A percentile compares a stretch with the other conserved stretches of the same genome.
Conservation (phyloP, 1,140 invertebrate genomes). For the Orussus abietinus region DNA sequence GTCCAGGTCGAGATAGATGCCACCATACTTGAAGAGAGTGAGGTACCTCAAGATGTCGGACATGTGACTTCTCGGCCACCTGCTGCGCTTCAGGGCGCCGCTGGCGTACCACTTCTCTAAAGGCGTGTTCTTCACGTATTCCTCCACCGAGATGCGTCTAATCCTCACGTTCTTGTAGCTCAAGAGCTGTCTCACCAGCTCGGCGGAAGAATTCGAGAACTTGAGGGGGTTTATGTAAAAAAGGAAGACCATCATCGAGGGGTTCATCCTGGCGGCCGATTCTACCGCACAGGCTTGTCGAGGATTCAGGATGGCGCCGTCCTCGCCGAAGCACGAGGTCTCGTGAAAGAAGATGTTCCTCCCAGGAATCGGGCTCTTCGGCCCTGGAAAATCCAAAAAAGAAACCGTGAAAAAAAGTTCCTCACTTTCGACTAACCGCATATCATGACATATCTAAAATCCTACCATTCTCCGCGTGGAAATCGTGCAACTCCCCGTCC, state of each 20-base stretch:
- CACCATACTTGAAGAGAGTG: constrained; percentile 72
- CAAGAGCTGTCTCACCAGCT: constrained; percentile 46
- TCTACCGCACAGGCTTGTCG: constrained; percentile 67
- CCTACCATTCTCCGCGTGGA: constrained; percentile 26
- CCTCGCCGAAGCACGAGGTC: constrained; percentile 51
- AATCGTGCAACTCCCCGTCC: constrained; percentile 20
- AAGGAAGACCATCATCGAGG: constrained; percentile 56
- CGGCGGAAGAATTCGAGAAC: constrained; percentile 33
- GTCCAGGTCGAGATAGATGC: constrained; percentile 75
- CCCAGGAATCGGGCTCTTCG: constrained; percentile 39
- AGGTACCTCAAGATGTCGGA: constrained; percentile 67
- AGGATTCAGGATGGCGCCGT: constrained; percentile 45
- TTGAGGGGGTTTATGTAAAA: constrained; percentile 54
- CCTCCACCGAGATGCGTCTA: constrained; percentile 18
- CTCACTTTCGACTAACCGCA: not conserved
- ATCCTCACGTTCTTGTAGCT: constrained; percentile 61
- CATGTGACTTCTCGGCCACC: constrained; percentile 59
- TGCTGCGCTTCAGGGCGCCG: constrained; percentile 54
- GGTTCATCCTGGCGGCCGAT: constrained; percentile 62
- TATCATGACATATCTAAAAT: not conserved
- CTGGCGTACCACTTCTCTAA: constrained; percentile 59
- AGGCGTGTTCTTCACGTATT: constrained; percentile 56
- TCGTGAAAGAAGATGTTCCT: constrained; percentile 60
- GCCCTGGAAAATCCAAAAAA: not conserved
- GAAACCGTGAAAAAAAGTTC: constrained; percentile 8